Evolutionary conservation across 2,888 invertebrate species (phyloP).

Genomic region (Noctua janthina): DNA sequence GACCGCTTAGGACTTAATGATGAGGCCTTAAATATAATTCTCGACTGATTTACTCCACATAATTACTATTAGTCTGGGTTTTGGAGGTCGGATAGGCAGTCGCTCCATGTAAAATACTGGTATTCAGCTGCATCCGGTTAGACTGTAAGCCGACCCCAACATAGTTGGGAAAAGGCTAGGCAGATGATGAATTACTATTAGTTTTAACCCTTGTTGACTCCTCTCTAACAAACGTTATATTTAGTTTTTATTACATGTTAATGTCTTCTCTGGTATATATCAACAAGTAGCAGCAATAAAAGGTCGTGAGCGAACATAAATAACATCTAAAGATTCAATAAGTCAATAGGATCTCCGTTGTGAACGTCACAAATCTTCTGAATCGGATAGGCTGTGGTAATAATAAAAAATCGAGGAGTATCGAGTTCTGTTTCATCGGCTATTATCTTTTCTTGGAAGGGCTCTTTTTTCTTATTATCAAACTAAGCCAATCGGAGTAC

Average conservation of each 20-base stretch:
- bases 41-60: background rate
- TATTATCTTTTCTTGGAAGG: slow-evolving; percentile 13
- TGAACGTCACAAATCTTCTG: slow-evolving; percentile 52
- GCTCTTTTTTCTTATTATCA: background rate
- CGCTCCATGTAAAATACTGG: too few relatives aligned
- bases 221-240: background rate
- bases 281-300: slow-evolving; percentile 54
- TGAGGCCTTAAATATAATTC: slow-evolving; percentile 4
- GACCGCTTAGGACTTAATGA: slow-evolving; percentile 30
- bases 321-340: slow-evolving; percentile 51
- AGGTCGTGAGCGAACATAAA: slow-evolving; percentile 32
- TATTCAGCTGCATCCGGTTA: too few relatives aligned
- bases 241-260: slow-evolving; percentile 17
- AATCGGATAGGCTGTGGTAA: slow-evolving; percentile 29
- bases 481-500: too few relatives aligned
- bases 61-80: background rate
- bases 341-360: slow-evolving; percentile 32
- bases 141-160: too few relatives aligned
- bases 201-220: background rate
- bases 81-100: too few relatives aligned
- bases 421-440: slow-evolving; percentile 1
- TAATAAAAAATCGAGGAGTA: slow-evolving; percentile 18
- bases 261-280: slow-evolving; percentile 18
- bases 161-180: too few relatives aligned
- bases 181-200: slow-evolving; percentile 1